phyloP scores from a whole-genome alignment of 2,113 vertebrate species.

The Columbina picui region DNA sequence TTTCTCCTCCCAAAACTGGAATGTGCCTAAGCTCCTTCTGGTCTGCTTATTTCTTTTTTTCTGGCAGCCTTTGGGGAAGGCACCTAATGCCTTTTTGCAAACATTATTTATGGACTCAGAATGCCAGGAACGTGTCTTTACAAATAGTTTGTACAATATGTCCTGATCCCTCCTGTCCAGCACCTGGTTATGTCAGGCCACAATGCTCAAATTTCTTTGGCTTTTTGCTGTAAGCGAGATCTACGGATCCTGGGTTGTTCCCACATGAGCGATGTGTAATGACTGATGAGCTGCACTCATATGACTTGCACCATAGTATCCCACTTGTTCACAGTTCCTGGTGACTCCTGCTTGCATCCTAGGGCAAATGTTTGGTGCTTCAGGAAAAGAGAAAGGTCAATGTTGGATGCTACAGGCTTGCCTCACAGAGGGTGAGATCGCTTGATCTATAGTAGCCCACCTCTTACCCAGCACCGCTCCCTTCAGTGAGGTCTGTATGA shows the following conservation, averaged over 20 bases:
- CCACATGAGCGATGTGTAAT: background rate
- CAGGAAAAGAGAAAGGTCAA: background rate
- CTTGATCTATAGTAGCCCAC: background rate
- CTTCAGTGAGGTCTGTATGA: background rate
- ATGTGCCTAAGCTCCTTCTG: slow-evolving; percentile 55
- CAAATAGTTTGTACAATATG: slow-evolving; percentile 9
- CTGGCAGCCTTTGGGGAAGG: slow-evolving; percentile 44
- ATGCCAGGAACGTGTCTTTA: slow-evolving; percentile 1
- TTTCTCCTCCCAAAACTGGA: slow-evolving; percentile 61
- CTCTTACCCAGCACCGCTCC: background rate
- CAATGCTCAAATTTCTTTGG: background rate
- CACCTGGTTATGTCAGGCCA: background rate
- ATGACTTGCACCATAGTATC: background rate
- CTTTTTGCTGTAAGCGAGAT: background rate
- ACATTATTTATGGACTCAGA: slow-evolving; percentile 55
- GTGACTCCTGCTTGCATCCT: background rate
- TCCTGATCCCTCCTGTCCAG: slow-evolving; percentile 11
- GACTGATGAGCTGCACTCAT: background rate
- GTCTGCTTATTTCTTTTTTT: slow-evolving; percentile 25
- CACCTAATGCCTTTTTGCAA: background rate
- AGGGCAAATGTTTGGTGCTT: background rate
- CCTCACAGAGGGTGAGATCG: background rate
- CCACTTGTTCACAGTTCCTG: background rate
- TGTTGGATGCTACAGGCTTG: background rate
- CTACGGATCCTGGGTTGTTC: background rate